A percentile compares a stretch with the other conserved stretches of the same genome.
phyloP scores from a whole-genome alignment of 2,888 invertebrate species.

The Hetaerina titia region DNA sequence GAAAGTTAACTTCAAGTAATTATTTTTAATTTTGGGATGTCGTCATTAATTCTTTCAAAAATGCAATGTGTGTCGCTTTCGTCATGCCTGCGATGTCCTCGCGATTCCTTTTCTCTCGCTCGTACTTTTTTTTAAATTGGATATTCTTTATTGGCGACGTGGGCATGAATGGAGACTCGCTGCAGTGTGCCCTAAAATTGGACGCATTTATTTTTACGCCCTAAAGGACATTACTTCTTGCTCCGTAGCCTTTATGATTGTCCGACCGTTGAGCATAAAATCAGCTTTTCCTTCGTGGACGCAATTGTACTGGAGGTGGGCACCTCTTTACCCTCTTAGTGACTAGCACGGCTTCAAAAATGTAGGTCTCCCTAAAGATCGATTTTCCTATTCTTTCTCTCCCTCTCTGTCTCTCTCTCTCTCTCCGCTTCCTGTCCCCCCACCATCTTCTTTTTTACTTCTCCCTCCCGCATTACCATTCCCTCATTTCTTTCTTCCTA shows the following conservation, averaged over 20 bases:
- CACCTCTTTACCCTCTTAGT: neutral
- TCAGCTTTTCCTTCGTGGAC: neutral
- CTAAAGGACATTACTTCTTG: neutral
- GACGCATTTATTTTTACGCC: conserved; percentile 6
- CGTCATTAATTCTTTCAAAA: neutral
- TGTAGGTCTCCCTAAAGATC: conserved; percentile 50
- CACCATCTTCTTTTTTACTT: neutral
- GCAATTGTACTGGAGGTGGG: too few species aligned
- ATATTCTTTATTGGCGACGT: neutral
- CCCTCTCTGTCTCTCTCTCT: too few species aligned
- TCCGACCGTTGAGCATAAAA: neutral
- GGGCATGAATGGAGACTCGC: neutral
- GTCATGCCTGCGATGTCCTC: neutral
- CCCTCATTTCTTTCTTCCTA: neutral
- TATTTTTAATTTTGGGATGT: too few species aligned
- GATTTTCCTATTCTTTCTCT: conserved; percentile 47
- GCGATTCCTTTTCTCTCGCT: neutral
- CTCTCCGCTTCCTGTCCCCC: neutral
- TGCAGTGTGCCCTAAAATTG: neutral
- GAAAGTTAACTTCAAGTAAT: too few species aligned
- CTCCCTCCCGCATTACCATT: neutral
- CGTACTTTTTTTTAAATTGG: neutral
- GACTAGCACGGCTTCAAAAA: conserved; percentile 39
- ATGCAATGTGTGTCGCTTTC: neutral
- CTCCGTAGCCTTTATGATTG: neutral